Conservation (phyloP, 1,140 invertebrate species). For the Hyles euphorbiae region DNA sequence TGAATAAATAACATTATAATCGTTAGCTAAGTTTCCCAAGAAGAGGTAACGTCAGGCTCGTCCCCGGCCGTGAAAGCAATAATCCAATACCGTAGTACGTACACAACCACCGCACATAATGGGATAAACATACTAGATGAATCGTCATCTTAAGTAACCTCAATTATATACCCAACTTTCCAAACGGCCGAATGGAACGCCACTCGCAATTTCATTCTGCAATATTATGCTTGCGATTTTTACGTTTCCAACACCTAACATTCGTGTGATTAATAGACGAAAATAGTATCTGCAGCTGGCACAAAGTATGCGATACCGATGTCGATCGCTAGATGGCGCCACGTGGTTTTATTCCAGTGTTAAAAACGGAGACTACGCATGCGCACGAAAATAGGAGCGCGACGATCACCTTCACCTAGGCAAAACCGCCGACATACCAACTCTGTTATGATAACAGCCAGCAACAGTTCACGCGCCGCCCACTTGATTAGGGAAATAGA, state of each 20-base stretch:
- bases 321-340: constrained; percentile 61
- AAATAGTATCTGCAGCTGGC: constrained; percentile 66
- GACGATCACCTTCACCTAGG: constrained; percentile 71
- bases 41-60: background rate
- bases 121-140: no score
- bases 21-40: background rate
- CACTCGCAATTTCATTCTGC: background rate
- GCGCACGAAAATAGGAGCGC: constrained; percentile 61
- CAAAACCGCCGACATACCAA: constrained; percentile 33
- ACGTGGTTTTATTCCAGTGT: constrained; percentile 27
- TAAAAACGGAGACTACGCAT: constrained; percentile 42
- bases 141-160: no score
- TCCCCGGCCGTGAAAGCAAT: no score
- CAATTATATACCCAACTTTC: no score
- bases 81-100: no score
- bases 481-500: background rate
- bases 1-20: background rate
- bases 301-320: constrained; percentile 43
- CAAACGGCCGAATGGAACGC: no score
- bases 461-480: constrained; percentile 7
- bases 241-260: constrained; percentile 13
- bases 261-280: constrained; percentile 33
- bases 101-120: no score
- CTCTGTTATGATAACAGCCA: constrained; percentile 33
- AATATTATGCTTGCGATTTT: constrained; percentile 3